phyloP scores from a whole-genome alignment of 2,888 invertebrate species.

The Sphaerophoria taeniata region DNA sequence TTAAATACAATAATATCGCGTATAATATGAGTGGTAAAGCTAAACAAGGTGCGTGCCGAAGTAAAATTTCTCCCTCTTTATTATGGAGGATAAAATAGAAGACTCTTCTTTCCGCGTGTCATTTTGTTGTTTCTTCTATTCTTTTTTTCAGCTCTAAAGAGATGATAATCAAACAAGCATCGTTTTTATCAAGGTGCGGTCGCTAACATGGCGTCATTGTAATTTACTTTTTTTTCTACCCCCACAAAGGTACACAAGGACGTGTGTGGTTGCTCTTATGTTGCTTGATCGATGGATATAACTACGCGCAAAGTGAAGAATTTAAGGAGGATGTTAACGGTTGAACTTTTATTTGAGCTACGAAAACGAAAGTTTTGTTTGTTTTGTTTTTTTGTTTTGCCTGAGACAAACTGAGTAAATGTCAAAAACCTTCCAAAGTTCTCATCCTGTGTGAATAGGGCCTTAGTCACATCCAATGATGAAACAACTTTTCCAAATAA shows the following conservation, averaged over 20 bases:
- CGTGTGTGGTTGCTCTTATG: constrained; percentile 42
- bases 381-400: not conserved
- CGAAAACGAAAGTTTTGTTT: constrained; percentile 25
- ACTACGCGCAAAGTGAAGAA: not conserved
- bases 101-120: constrained; percentile 51
- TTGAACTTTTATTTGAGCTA: constrained; percentile 38
- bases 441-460: no score
- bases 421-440: no score
- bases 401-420: no score
- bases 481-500: constrained; percentile 48
- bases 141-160: constrained; percentile 53
- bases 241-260: constrained; percentile 50
- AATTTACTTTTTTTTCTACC: constrained; percentile 22
- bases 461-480: constrained; percentile 35
- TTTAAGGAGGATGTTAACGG: constrained; percentile 45
- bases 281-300: constrained; percentile 72
- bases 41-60: constrained; percentile 68
- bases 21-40: not conserved
- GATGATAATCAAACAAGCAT: constrained; percentile 74
- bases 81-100: constrained; percentile 36
- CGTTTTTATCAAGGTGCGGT: constrained; percentile 71
- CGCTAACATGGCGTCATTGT: constrained; percentile 30
- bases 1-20: not conserved
- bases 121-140: constrained; percentile 14
- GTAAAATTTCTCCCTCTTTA: constrained; percentile 69